Conservation (phyloP, 1,140 invertebrate genomes). For the Rhynchophorus ferrugineus region DNA sequence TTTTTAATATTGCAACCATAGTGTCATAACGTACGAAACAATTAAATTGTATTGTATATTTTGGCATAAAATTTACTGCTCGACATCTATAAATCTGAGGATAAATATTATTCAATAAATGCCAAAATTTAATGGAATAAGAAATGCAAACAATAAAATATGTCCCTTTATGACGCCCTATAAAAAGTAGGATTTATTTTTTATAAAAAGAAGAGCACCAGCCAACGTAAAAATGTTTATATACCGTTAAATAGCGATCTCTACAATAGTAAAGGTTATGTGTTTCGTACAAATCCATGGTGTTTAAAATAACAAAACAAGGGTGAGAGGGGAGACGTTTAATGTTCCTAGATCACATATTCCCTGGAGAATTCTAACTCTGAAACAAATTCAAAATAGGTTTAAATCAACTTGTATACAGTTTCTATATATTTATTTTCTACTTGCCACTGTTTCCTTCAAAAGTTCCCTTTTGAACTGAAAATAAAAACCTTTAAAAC, state of each 20-base stretch:
- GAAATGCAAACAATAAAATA: conserved; percentile 22
- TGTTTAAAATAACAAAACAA: conserved; percentile 3
- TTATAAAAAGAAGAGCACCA: conserved; percentile 14
- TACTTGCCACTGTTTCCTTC: background rate
- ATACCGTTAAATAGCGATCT: conserved; percentile 18
- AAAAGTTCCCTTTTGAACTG: too few relatives aligned
- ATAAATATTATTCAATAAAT: conserved; percentile 19
- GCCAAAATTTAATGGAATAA: conserved; percentile 18
- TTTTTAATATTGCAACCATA: background rate
- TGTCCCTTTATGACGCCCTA: conserved; percentile 10
- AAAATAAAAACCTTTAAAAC: too few relatives aligned
- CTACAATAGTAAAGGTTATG: conserved; percentile 19
- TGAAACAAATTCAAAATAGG: conserved; percentile 21
- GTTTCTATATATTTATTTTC: conserved; percentile 10
- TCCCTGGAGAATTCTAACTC: conserved; percentile 16
- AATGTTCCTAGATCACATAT: conserved; percentile 12
- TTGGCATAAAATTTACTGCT: conserved; percentile 9
- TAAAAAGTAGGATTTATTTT: conserved; percentile 17
- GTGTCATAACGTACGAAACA: background rate
- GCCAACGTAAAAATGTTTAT: conserved; percentile 19
- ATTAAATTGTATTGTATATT: conserved; percentile 10
- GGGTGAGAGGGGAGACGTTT: conserved; percentile 14
- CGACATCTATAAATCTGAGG: conserved; percentile 5
- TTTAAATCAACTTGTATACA: conserved; percentile 16
- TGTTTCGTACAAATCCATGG: conserved; percentile 13